Conservation (phyloP, 2,113 vertebrate species). For the Dasypus novemcinctus region DNA sequence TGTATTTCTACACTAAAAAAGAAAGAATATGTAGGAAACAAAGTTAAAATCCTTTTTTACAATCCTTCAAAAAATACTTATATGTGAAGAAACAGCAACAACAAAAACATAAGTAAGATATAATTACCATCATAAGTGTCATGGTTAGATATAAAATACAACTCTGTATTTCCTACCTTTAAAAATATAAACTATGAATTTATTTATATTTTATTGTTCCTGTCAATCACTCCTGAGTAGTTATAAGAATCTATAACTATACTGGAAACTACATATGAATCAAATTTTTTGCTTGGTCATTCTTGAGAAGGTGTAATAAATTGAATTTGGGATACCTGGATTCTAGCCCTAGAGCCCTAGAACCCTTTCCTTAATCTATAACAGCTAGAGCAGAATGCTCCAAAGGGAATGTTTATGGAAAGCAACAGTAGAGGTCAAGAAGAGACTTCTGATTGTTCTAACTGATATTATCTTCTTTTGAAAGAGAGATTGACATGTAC, state of each 20-base stretch:
- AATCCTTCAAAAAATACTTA: too few species aligned
- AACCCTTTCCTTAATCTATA: background rate
- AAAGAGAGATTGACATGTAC: background rate
- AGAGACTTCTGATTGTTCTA: background rate
- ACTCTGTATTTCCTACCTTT: background rate
- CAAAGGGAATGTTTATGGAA: background rate
- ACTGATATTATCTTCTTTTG: background rate
- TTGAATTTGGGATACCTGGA: background rate
- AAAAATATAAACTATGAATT: background rate
- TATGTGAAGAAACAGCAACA: too few species aligned
- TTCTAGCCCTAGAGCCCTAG: background rate
- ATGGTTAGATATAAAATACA: background rate
- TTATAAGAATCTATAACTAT: background rate
- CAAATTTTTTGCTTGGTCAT: background rate
- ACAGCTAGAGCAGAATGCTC: background rate
- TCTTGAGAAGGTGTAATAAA: background rate
- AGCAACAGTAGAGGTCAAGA: background rate
- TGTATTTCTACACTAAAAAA: too few species aligned
- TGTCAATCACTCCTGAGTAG: background rate
- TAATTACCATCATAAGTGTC: background rate
- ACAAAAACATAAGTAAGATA: background rate
- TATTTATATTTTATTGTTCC: background rate
- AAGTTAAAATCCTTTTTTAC: too few species aligned
- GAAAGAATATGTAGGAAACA: too few species aligned
- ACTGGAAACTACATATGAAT: background rate